Conservation (phyloP, 2,113 vertebrate genomes). For the Muntiacus muntjak region DNA sequence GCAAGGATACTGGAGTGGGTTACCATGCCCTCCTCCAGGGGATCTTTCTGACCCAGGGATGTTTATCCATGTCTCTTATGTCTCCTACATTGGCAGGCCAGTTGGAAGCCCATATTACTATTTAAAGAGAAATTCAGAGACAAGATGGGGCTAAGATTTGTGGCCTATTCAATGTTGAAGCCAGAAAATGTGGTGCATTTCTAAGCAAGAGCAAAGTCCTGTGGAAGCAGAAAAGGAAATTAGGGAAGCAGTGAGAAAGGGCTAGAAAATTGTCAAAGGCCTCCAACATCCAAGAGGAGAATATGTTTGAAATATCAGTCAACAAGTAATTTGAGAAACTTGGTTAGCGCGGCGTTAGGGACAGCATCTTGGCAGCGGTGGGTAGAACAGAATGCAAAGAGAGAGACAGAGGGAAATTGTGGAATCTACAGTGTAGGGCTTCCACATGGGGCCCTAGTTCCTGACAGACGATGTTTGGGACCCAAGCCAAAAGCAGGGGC, state of each 20-base stretch:
- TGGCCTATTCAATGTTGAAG: background rate
- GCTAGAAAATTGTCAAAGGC: background rate
- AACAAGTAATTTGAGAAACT: background rate
- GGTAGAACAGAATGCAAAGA: background rate
- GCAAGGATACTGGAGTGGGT: background rate
- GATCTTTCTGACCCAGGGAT: background rate
- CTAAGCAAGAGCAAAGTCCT: background rate
- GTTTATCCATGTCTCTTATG: background rate
- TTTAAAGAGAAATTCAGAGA: background rate
- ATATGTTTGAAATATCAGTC: background rate
- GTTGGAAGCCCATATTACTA: background rate
- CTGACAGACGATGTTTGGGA: background rate
- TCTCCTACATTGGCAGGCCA: background rate
- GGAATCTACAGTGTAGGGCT: background rate
- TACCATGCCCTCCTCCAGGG: background rate
- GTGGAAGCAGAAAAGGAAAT: background rate
- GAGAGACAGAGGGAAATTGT: background rate
- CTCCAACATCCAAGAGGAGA: background rate
- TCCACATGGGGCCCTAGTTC: background rate
- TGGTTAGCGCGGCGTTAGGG: too few relatives aligned
- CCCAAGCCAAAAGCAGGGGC: fast-evolving
- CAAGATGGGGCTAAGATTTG: background rate
- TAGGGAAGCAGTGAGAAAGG: background rate
- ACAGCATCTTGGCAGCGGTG: background rate
- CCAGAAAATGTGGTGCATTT: background rate